Evolutionary conservation across 2,113 vertebrate species (phyloP).

Genomic region (Copsychus sechellarum): DNA sequence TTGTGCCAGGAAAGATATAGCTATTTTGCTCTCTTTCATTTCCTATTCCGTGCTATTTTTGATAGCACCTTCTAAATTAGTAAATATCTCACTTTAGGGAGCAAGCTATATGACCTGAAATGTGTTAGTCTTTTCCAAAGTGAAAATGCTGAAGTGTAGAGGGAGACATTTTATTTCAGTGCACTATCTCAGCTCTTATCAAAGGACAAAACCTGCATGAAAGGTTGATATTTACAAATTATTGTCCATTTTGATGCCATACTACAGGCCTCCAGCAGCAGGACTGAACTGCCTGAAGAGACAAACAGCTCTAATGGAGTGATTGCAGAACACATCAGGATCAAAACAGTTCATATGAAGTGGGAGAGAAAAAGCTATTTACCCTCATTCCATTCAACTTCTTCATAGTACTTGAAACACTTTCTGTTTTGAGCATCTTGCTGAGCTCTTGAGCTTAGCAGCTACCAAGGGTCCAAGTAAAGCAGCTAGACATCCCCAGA

Average conservation of each 20-base stretch:
- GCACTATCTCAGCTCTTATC: background rate
- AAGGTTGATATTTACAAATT: conserved; percentile 26
- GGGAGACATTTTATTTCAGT: background rate
- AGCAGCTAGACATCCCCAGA: background rate
- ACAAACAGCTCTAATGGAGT: background rate
- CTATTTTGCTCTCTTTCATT: conserved; percentile 4
- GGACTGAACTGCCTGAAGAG: background rate
- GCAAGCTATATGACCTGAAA: background rate
- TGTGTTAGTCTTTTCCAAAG: background rate
- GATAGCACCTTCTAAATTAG: conserved; percentile 29
- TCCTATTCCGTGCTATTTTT: conserved; percentile 2
- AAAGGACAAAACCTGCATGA: background rate
- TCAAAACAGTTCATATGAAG: background rate
- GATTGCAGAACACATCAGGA: background rate
- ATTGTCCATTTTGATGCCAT: background rate
- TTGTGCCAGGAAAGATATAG: background rate
- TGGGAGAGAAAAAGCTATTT: background rate
- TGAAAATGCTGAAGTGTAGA: background rate
- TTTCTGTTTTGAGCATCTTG: background rate
- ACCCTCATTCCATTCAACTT: background rate
- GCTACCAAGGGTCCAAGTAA: background rate
- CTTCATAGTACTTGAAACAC: background rate
- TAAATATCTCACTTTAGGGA: conserved; percentile 37
- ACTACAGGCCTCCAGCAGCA: background rate
- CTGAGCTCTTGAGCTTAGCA: background rate